These are phyloP conservation scores for Leptonema lineaticorne DNA, from an alignment of 1,140 invertebrate species.

Conservation along the genomic window DNA sequence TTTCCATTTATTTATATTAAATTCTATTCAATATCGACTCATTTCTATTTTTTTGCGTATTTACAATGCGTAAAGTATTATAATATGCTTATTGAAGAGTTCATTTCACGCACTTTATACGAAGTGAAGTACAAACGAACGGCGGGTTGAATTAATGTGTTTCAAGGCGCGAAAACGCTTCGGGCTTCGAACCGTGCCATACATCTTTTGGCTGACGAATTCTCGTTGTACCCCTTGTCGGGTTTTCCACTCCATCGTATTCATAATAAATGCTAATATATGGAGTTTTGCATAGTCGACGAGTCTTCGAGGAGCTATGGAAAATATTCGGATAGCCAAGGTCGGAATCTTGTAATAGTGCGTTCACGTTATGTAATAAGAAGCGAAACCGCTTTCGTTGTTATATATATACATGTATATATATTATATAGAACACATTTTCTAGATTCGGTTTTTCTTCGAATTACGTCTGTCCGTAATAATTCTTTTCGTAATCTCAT, in stretches of 20 bases:
- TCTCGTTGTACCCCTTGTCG: neutral
- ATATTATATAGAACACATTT: neutral
- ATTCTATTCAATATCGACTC: no score
- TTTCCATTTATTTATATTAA: no score
- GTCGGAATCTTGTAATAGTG: neutral
- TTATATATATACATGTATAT: neutral
- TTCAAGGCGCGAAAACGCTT: neutral
- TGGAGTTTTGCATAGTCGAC: slow-evolving; percentile 10
- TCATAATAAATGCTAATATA: slow-evolving; percentile 14
- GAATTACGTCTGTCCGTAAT: no score
- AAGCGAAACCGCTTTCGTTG: neutral
- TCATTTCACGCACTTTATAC: neutral
- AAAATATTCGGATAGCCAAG: neutral
- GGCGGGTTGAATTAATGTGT: neutral
- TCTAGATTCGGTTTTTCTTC: no score
- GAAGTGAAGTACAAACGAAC: neutral
- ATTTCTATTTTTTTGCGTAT: neutral
- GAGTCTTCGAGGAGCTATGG: neutral
- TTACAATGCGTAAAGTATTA: neutral
- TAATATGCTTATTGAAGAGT: neutral
- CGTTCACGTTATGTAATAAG: neutral
- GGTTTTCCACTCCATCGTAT: neutral
- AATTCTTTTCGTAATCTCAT: no score
- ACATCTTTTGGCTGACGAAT: slow-evolving; percentile 1
- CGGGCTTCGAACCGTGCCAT: neutral